Conservation (phyloP, 2,888 invertebrate genomes). For the Drosophila greeni region DNA sequence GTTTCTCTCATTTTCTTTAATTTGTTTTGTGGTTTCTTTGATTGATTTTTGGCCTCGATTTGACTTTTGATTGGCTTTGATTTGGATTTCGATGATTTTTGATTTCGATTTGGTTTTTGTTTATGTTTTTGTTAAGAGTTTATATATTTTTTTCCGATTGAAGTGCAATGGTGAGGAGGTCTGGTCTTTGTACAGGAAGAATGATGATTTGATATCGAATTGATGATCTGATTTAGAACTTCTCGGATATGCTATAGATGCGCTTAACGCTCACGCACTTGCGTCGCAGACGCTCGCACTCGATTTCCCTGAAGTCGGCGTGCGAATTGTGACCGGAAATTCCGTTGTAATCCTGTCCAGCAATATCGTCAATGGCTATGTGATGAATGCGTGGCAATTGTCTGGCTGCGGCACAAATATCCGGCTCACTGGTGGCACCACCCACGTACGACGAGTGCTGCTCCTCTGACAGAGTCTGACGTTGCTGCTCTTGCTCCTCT, state of each 20-base stretch:
- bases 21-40: conserved; percentile 18
- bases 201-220: conserved; percentile 39
- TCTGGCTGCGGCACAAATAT: conserved; percentile 51
- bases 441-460: conserved; percentile 40
- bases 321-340: conserved; percentile 64
- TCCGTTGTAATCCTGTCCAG: conserved; percentile 39
- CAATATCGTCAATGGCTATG: conserved; percentile 65
- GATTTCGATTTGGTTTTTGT: conserved; percentile 29
- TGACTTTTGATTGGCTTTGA: conserved; percentile 23
- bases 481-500: conserved; percentile 5
- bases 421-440: conserved; percentile 62
- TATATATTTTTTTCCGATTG: conserved; percentile 25
- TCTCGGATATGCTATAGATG: conserved; percentile 78
- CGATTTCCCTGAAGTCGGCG: conserved; percentile 77
- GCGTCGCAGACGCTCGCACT: conserved; percentile 76
- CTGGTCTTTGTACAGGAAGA: conserved; percentile 35
- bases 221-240: conserved; percentile 68
- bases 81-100: conserved; percentile 40
- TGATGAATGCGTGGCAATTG: conserved; percentile 58
- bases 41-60: conserved; percentile 34
- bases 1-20: neutral
- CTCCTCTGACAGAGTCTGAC: conserved; percentile 9
- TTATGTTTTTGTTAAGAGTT: conserved; percentile 6
- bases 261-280: conserved; percentile 78
- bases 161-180: conserved; percentile 33